Percentiles rank a stretch among this genome's conserved stretches.
Conservation (phyloP, 2,113 vertebrate genomes). For the Gasterosteus nipponicus region DNA sequence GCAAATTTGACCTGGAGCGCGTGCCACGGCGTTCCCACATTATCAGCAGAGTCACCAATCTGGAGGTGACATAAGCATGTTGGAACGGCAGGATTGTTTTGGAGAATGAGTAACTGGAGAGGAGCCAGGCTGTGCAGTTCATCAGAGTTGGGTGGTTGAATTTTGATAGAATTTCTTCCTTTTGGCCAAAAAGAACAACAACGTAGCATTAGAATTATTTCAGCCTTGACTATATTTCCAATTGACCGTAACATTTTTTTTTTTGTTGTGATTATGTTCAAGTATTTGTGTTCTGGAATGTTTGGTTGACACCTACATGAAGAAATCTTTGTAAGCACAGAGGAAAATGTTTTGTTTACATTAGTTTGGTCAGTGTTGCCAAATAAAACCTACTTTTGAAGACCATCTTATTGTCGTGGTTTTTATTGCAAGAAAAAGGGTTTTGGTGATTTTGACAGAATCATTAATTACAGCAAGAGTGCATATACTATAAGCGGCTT, state of each 20-base stretch:
- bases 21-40: slow-evolving; percentile 87
- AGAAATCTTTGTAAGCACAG: slow-evolving; percentile 22
- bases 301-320: slow-evolving; percentile 4
- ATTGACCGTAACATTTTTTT: slow-evolving; percentile 7
- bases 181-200: slow-evolving; percentile 6
- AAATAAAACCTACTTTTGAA: slow-evolving; percentile 65
- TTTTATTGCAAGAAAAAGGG: slow-evolving; percentile 49
- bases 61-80: slow-evolving; percentile 82
- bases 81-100: neutral
- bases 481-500: slow-evolving; percentile 14
- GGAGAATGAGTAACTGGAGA: neutral
- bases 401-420: slow-evolving; percentile 27
- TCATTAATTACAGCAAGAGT: slow-evolving; percentile 19
- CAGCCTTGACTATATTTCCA: slow-evolving; percentile 5
- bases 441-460: slow-evolving; percentile 21
- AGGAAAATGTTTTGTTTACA: neutral
- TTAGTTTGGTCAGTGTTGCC: slow-evolving; percentile 30
- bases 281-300: slow-evolving; percentile 16
- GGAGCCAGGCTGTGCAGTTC: neutral
- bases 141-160: neutral
- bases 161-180: slow-evolving; percentile 38
- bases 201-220: slow-evolving; percentile 1
- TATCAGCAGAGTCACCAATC: slow-evolving; percentile 85
- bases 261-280: slow-evolving; percentile 6
- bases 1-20: slow-evolving; percentile 89